Evolutionary conservation across 2,797 vertebrate species (phyloP).

Genomic region (Epinephelus malabaricus): DNA sequence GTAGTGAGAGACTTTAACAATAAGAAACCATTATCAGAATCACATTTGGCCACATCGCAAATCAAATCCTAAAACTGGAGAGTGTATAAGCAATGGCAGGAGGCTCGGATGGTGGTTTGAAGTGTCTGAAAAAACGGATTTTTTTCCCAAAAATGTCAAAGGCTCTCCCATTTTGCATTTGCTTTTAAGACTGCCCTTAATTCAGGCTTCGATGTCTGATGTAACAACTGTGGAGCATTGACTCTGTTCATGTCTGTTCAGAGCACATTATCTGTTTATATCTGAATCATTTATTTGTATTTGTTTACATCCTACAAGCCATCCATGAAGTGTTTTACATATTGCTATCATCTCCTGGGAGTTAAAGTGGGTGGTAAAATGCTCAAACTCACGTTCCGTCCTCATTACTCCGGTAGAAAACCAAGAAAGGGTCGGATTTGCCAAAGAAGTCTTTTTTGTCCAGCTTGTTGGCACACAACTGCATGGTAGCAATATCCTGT

Average conservation of each 20-base stretch:
- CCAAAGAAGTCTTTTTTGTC: slow-evolving; percentile 99
- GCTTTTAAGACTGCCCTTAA: too few species aligned
- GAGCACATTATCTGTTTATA: neutral
- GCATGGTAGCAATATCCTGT: slow-evolving; percentile 96
- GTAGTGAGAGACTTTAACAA: neutral
- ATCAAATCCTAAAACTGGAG: neutral
- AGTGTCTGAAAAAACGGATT: too few species aligned
- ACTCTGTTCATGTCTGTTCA: neutral
- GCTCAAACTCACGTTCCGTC: slow-evolving; percentile 92
- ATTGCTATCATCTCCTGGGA: neutral
- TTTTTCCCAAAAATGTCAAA: neutral
- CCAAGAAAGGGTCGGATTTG: slow-evolving; percentile 97
- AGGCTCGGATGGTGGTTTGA: neutral
- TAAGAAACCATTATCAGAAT: neutral
- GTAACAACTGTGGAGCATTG: neutral
- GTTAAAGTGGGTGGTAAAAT: neutral
- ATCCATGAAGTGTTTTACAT: neutral
- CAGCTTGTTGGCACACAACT: slow-evolving; percentile 97
- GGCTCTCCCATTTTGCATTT: neutral
- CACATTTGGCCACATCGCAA: neutral
- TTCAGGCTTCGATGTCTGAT: too few species aligned
- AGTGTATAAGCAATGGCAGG: neutral
- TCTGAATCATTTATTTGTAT: neutral
- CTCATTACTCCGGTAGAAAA: slow-evolving; percentile 98
- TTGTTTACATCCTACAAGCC: neutral